A percentile compares a stretch with the other conserved stretches of the same genome.
Conservation (phyloP, 35 echinoderm and acorn worm species). For the Apostichopus japonicus region DNA sequence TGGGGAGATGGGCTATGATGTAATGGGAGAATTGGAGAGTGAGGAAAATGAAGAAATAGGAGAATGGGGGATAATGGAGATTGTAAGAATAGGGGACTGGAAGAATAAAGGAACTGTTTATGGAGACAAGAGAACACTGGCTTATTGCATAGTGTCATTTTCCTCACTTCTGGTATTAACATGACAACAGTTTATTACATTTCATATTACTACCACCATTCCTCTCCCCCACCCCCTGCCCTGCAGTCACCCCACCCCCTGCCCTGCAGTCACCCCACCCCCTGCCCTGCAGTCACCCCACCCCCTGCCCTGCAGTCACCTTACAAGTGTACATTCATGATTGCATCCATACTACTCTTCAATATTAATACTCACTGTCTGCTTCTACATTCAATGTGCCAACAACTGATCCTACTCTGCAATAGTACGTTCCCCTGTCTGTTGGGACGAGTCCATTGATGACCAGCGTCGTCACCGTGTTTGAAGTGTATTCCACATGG, state of each 20-base stretch:
- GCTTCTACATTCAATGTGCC: conserved; percentile 11
- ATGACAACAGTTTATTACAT: neutral
- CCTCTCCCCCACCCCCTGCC: neutral
- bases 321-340: neutral
- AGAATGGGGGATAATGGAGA: too few species aligned
- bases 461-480: conserved; percentile 22
- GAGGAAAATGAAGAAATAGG: too few species aligned
- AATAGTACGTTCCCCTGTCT: conserved; percentile 22
- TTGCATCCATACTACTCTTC: neutral
- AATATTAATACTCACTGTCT: conserved; percentile 14
- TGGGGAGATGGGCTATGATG: too few species aligned
- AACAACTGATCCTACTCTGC: neutral
- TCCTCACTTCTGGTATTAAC: too few species aligned
- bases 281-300: neutral
- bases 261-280: neutral
- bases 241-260: neutral
- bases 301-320: neutral
- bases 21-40: too few species aligned
- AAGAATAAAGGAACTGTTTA: too few species aligned
- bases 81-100: too few species aligned
- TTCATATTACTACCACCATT: neutral
- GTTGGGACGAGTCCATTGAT: neutral
- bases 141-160: too few species aligned
- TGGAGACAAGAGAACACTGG: too few species aligned
- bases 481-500: conserved; percentile 3